Evolutionary conservation across 2,797 vertebrate genomes (phyloP), one percentile per base, ranked within the genome.

Genomic region (Centroberyx gerrardi): DNA sequence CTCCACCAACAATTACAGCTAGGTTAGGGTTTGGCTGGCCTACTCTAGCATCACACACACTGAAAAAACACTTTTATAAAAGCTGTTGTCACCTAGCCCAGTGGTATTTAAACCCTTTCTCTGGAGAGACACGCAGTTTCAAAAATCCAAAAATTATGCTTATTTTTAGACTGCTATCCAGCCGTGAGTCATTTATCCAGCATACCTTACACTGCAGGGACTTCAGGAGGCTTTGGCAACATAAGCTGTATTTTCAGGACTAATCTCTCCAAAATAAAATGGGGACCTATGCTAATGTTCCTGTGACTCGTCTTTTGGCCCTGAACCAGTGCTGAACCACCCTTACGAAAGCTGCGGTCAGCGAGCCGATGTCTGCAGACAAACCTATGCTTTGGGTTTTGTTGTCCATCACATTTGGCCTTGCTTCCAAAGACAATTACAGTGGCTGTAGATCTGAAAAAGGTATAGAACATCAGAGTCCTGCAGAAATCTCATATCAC

Each of bases 1-100:
- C 38, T 40, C 7, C 65, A 88, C 72, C 85, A 78, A 62, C 68
- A 88, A 87, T 88, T 87, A 88, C 76, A 85, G 82, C 42, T 74
- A 44, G 62, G 58, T 62, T 18, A 22, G 59, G 87, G 82, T 89
- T 90, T 90, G 89, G 89, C 78, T 46, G 0, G 13, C 4, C 10
- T 58, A 18, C 79, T 82, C 71, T 27, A 65, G 9, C 78, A 74
- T 81, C 80, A 78, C 62, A 3, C 22, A 22, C 46, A 10, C 38
- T 40, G 38, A 40, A 58, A 40, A 46, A 68, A 46, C 58, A 13
- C 63, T 46, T n/a, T 36, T 52, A 62, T 18, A 38, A 74, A 72
- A 83, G 65, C 75, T 74, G 58, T 0, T 79, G 64, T 81, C 77
- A 46, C 38, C 13, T 31, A 18, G 27, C 65, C 72, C 9, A 17